A percentile compares a stretch with the other conserved stretches of the same genome.
phyloP scores from a whole-genome alignment of 2,113 vertebrate species.

The Oryctolagus cuniculus region DNA sequence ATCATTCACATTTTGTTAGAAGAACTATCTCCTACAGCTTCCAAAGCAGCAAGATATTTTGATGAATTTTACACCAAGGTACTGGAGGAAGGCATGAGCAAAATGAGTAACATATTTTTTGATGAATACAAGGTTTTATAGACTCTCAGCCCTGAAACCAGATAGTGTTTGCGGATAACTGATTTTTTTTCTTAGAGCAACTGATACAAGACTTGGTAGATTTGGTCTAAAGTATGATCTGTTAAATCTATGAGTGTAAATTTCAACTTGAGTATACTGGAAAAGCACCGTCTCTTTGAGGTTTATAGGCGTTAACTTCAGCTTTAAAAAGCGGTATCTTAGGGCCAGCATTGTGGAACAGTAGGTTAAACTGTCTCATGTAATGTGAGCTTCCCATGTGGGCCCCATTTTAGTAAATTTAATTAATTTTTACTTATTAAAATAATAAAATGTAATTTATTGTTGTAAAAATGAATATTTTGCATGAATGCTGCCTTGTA shows the following conservation, averaged over 20 bases:
- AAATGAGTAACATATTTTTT: conserved; percentile 41
- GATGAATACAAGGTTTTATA: conserved; percentile 2
- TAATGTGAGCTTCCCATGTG: no score
- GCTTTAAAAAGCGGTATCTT: neutral
- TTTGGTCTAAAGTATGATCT: conserved; percentile 19
- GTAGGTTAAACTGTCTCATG: no score
- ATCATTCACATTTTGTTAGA: conserved; percentile 36
- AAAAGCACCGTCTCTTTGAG: no score
- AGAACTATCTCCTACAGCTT: conserved; percentile 51
- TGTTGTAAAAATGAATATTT: conserved; percentile 36
- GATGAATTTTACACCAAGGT: neutral
- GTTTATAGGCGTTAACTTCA: no score
- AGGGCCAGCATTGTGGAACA: neutral
- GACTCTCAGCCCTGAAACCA: conserved; percentile 26
- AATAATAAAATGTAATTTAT: neutral
- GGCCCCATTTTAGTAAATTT: no score
- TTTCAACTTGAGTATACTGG: conserved; percentile 10
- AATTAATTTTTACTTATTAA: no score
- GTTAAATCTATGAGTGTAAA: conserved; percentile 41
- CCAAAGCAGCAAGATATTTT: conserved; percentile 10
- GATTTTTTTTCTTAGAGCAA: conserved; percentile 43
- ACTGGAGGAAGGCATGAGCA: neutral
- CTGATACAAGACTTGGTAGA: neutral
- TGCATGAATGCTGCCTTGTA: conserved; percentile 5
- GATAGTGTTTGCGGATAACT: neutral